Conservation (phyloP, 2,888 invertebrate species). For the Spialia ferax region DNA sequence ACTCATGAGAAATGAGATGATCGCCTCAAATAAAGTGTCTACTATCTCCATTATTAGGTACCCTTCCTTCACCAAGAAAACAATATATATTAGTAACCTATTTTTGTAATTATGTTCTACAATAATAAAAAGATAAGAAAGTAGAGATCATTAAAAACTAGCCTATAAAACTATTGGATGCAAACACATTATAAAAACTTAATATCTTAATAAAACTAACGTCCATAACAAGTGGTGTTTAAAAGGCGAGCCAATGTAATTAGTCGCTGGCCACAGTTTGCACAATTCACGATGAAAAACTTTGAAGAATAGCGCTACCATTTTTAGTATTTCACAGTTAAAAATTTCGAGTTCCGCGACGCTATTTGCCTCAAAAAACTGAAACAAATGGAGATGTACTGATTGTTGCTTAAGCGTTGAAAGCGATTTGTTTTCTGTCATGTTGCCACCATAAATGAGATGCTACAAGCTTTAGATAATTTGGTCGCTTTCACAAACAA, state of each 20-base stretch:
- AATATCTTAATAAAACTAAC: neutral
- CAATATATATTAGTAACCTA: too few relatives aligned
- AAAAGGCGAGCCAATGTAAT: constrained; percentile 12
- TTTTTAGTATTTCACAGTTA: constrained; percentile 18
- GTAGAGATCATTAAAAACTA: too few relatives aligned
- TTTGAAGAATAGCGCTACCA: constrained; percentile 1
- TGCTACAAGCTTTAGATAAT: neutral
- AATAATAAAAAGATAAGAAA: too few relatives aligned
- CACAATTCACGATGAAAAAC: constrained; percentile 34
- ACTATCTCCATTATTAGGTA: too few relatives aligned
- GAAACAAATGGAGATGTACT: constrained; percentile 31
- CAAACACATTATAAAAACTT: neutral
- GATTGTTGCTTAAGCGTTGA: constrained; percentile 31
- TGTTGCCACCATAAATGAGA: neutral
- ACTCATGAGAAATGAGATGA: too few relatives aligned
- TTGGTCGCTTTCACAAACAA: neutral
- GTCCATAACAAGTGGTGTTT: neutral
- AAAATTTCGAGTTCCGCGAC: constrained; percentile 14
- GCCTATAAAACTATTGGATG: too few relatives aligned
- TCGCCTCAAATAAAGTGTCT: too few relatives aligned
- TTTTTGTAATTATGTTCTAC: too few relatives aligned
- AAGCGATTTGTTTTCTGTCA: constrained; percentile 19
- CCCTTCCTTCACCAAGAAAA: too few relatives aligned
- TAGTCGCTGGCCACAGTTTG: constrained; percentile 15
- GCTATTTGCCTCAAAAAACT: constrained; percentile 28